Conservation (phyloP, 2,113 vertebrate species). For the Vulpes lagopus region DNA sequence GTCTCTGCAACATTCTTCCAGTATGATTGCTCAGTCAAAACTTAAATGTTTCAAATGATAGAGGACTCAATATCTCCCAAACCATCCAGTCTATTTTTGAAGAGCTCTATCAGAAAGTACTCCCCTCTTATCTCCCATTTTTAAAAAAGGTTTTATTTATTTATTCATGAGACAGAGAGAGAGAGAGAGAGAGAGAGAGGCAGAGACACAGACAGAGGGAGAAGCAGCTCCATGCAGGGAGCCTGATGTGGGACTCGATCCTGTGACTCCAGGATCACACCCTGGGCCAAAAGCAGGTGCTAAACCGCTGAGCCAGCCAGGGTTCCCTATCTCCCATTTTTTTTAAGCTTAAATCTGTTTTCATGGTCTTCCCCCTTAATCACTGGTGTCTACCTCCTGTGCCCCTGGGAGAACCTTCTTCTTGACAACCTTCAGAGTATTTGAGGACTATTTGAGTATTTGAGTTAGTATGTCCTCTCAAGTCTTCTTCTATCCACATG, state of each 20-base stretch:
- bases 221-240: too few relatives aligned
- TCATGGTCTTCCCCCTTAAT: not conserved
- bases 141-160: not conserved
- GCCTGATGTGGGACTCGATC: too few relatives aligned
- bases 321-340: rapidly evolving
- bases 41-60: not conserved
- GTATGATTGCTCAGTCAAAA: not conserved
- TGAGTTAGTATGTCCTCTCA: not conserved
- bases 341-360: not conserved
- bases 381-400: not conserved
- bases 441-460: not conserved
- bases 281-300: too few relatives aligned
- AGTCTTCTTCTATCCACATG: not conserved
- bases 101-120: not conserved
- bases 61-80: not conserved
- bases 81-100: not conserved
- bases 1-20: not conserved
- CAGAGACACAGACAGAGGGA: too few relatives aligned
- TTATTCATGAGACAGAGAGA: too few relatives aligned
- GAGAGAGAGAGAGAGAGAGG: too few relatives aligned
- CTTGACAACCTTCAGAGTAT: not conserved
- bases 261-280: too few relatives aligned
- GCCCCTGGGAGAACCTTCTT: not conserved
- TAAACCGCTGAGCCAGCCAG: too few relatives aligned
- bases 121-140: not conserved